Evolutionary conservation across 2,888 invertebrate genomes (phyloP).

Genomic region (Oeneis ivallda): DNA sequence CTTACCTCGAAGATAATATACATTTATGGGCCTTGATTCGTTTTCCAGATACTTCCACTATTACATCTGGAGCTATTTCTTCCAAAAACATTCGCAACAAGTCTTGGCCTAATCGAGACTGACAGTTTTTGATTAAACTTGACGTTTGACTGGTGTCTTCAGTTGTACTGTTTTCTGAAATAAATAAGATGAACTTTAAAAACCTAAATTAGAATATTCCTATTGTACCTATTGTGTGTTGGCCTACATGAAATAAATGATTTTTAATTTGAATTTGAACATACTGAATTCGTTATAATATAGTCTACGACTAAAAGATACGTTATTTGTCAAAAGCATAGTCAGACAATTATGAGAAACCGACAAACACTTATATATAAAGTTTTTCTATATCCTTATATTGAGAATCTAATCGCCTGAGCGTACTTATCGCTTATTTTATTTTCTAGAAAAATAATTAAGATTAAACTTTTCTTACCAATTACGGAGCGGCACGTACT

Average conservation of each 20-base stretch:
- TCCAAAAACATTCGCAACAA: slow-evolving; percentile 94
- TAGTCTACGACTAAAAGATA: no score
- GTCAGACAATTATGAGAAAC: no score
- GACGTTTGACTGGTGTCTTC: slow-evolving; percentile 66
- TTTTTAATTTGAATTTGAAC: no score
- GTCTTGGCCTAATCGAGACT: slow-evolving; percentile 90
- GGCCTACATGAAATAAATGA: no score
- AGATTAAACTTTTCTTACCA: slow-evolving; percentile 56
- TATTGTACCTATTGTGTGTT: no score
- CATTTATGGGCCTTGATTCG: slow-evolving; percentile 95
- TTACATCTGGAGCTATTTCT: slow-evolving; percentile 94
- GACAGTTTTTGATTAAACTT: slow-evolving; percentile 68
- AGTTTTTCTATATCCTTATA: no score
- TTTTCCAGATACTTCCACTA: slow-evolving; percentile 90
- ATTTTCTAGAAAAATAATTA: neutral
- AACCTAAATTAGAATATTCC: no score
- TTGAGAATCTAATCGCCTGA: no score
- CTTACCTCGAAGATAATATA: slow-evolving; percentile 88
- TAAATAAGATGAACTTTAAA: slow-evolving; percentile 34
- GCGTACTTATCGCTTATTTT: no score
- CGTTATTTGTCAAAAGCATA: no score
- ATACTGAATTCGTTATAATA: no score
- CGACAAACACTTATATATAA: no score
- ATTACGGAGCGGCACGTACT: slow-evolving; percentile 81
- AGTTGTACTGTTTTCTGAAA: slow-evolving; percentile 65